Conservation (phyloP, 2,888 invertebrate genomes). For the Caenorhabditis doughertyi region DNA sequence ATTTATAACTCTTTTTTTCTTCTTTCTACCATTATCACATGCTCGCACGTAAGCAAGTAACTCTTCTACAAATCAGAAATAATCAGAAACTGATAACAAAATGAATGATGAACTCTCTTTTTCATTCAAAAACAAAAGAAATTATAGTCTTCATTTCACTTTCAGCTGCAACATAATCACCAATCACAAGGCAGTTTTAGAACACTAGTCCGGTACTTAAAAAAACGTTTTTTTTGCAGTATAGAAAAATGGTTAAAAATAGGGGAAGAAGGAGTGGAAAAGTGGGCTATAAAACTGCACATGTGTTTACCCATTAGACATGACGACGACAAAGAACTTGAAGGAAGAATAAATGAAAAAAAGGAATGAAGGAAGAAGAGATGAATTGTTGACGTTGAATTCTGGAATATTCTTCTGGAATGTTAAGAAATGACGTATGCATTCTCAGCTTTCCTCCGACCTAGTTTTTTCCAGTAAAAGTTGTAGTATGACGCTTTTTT, state of each 20-base stretch:
- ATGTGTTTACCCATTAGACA: conserved; percentile 53
- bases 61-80: conserved; percentile 20
- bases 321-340: conserved; percentile 11
- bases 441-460: not conserved
- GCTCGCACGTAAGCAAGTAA: conserved; percentile 36
- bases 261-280: conserved; percentile 7
- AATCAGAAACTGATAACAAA: conserved; percentile 7
- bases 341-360: conserved; percentile 23
- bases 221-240: conserved; percentile 17
- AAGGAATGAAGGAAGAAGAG: conserved; percentile 1
- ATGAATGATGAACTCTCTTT: not conserved
- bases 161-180: too few species aligned
- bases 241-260: conserved; percentile 42
- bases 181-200: not conserved
- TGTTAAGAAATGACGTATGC: not conserved
- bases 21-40: conserved; percentile 19
- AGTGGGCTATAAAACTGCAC: conserved; percentile 41
- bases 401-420: conserved; percentile 20
- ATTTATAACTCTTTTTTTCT: not conserved
- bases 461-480: too few species aligned
- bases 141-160: conserved; percentile 8
- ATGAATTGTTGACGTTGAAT: conserved; percentile 25
- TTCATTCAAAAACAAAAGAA: conserved; percentile 12
- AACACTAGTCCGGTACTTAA: not conserved
- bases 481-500: too few species aligned